Percentiles rank a stretch among this genome's conserved stretches.
phyloP scores from a whole-genome alignment of 2,888 invertebrate species.

The Scaptomyza flava region DNA sequence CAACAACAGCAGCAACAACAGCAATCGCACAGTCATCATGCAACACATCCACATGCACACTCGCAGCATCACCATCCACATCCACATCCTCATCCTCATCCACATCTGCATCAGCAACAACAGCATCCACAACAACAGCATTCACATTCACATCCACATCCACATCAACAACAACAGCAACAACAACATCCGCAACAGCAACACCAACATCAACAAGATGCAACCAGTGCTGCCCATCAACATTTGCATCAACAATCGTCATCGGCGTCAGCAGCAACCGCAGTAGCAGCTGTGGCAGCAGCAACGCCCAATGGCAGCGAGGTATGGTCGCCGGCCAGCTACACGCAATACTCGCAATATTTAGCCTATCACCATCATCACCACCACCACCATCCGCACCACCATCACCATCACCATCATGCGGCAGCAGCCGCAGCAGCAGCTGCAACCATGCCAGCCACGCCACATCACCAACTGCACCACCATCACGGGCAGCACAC shows the following conservation, averaged over 20 bases:
- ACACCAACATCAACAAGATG: constrained; percentile 58
- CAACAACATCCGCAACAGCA: constrained; percentile 59
- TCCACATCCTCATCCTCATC: constrained; percentile 34
- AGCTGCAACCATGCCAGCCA: constrained; percentile 46
- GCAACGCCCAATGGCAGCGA: constrained; percentile 85
- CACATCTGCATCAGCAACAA: constrained; percentile 34
- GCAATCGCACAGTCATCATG: constrained; percentile 40
- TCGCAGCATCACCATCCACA: constrained; percentile 42
- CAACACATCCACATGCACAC: constrained; percentile 48
- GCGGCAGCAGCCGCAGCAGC: constrained; percentile 38
- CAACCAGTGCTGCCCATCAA: constrained; percentile 31
- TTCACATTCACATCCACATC: constrained; percentile 53
- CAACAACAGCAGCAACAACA: constrained; percentile 37
- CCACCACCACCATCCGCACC: constrained; percentile 79
- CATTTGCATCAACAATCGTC: constrained; percentile 43
- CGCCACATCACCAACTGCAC: constrained; percentile 82
- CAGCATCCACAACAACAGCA: constrained; percentile 56
- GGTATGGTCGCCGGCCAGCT: constrained; percentile 86
- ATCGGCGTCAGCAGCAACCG: constrained; percentile 27
- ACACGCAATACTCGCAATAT: constrained; percentile 88
- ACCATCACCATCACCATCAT: constrained; percentile 72
- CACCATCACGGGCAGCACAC: constrained; percentile 84
- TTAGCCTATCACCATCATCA: constrained; percentile 87
- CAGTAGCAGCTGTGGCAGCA: constrained; percentile 15
- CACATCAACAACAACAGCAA: constrained; percentile 56